Percentiles rank a stretch among this genome's conserved stretches.
Conservation (phyloP, 2,797 vertebrate genomes). For the Cuniculus paca region DNA sequence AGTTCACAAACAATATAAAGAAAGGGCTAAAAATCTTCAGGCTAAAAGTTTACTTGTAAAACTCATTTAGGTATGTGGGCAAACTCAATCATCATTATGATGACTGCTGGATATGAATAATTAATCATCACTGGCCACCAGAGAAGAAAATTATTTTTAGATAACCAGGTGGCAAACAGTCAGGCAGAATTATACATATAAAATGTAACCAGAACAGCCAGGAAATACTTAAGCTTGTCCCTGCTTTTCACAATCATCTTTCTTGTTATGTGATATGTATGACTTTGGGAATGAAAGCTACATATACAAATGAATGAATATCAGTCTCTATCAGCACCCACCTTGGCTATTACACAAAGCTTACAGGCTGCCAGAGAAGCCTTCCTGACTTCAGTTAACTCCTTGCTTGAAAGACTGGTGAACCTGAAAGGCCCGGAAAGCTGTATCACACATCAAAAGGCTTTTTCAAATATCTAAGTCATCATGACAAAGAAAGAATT, state of each 20-base stretch:
- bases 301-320: conserved; percentile 68
- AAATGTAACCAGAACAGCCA: conserved; percentile 36
- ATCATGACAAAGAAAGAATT: conserved; percentile 53
- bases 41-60: not conserved
- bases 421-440: not conserved
- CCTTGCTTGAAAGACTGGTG: conserved; percentile 27
- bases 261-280: conserved; percentile 69
- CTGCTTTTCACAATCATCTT: conserved; percentile 70
- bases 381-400: conserved; percentile 51
- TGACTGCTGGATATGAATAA: conserved; percentile 9
- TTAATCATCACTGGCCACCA: conserved; percentile 40
- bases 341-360: conserved; percentile 58
- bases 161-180: conserved; percentile 50
- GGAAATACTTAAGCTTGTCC: conserved; percentile 66
- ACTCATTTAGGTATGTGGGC: not conserved
- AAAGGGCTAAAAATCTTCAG: not conserved
- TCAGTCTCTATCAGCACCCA: conserved; percentile 52
- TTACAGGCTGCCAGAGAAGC: conserved; percentile 51
- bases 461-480: conserved; percentile 65
- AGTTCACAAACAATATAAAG: not conserved
- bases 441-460: not conserved
- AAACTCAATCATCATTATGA: conserved; percentile 22
- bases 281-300: conserved; percentile 71
- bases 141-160: conserved; percentile 59
- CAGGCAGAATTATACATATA: conserved; percentile 37